A percentile compares a stretch with the other conserved stretches of the same genome.
Evolutionary conservation across 2,113 vertebrate species (phyloP).

Genomic region (Lanius collurio): DNA sequence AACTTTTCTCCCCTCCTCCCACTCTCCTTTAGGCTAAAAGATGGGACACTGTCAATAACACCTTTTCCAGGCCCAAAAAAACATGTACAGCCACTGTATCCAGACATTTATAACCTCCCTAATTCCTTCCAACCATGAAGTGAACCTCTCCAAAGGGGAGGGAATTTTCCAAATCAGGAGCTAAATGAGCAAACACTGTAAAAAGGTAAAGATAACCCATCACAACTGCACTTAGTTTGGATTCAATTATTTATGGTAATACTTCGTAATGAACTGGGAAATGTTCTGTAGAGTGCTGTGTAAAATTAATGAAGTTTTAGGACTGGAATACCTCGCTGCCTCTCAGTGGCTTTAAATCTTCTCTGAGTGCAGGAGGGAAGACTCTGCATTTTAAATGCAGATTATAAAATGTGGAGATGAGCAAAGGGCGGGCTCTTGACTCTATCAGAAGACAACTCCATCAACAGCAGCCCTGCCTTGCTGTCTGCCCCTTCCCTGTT

Average conservation of each 20-base stretch:
- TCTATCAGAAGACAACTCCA: not conserved
- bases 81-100: not conserved
- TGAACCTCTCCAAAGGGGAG: not conserved
- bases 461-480: not conserved
- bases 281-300: conserved; percentile 3
- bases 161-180: conserved; percentile 2
- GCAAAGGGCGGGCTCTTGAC: not conserved
- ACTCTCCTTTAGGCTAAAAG: not conserved
- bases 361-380: not conserved
- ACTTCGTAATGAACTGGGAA: conserved; percentile 46
- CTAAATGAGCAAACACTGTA: not conserved
- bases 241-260: conserved; percentile 65
- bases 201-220: conserved; percentile 2
- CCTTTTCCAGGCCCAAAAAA: not conserved
- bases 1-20: not conserved
- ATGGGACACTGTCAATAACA: not conserved
- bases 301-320: conserved; percentile 67
- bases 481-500: not conserved
- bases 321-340: not conserved
- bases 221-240: conserved; percentile 27
- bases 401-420: conserved; percentile 39
- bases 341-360: conserved; percentile 39
- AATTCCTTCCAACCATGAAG: not conserved
- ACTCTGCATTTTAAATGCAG: conserved; percentile 21
- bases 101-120: not conserved